Evolutionary conservation across 1,140 invertebrate genomes (phyloP).

Genomic region (Orussus abietinus): DNA sequence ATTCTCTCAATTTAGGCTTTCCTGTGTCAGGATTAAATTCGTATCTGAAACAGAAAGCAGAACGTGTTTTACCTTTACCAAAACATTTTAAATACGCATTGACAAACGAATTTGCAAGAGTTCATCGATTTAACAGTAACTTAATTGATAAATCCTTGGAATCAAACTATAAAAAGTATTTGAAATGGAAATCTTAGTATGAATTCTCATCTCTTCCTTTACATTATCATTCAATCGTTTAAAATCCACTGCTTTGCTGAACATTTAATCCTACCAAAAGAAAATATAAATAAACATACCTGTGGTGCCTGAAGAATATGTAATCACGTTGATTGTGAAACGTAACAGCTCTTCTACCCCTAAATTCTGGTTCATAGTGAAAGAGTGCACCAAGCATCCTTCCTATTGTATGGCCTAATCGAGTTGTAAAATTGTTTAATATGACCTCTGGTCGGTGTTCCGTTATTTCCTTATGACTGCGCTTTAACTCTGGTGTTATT

Average conservation of each 20-base stretch:
- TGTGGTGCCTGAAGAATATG: slow-evolving; percentile 97
- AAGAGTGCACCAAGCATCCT: slow-evolving; percentile 95
- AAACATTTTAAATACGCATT: no score
- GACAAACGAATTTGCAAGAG: no score
- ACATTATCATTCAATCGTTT: no score
- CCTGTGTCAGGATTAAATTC: slow-evolving; percentile 78
- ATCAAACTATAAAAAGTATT: no score
- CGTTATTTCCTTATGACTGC: slow-evolving; percentile 75
- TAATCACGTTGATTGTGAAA: slow-evolving; percentile 99
- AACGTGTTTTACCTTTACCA: no score
- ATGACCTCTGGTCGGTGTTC: slow-evolving; percentile 91
- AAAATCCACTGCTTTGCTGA: no score
- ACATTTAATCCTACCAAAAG: no score
- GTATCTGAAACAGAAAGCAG: slow-evolving; percentile 63
- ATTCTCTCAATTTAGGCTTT: slow-evolving; percentile 83
- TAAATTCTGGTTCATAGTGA: slow-evolving; percentile 93
- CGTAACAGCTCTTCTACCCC: slow-evolving; percentile 87
- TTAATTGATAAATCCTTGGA: no score
- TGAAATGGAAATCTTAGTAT: no score
- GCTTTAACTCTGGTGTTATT: slow-evolving; percentile 74
- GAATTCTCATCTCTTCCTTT: no score
- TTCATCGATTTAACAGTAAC: no score
- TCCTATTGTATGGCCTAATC: slow-evolving; percentile 84
- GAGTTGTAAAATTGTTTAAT: slow-evolving; percentile 93
- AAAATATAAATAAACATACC: no score